These are phyloP conservation scores for Electrophaes corylata DNA, from an alignment of 2,888 invertebrate species.

Conservation along the genomic window DNA sequence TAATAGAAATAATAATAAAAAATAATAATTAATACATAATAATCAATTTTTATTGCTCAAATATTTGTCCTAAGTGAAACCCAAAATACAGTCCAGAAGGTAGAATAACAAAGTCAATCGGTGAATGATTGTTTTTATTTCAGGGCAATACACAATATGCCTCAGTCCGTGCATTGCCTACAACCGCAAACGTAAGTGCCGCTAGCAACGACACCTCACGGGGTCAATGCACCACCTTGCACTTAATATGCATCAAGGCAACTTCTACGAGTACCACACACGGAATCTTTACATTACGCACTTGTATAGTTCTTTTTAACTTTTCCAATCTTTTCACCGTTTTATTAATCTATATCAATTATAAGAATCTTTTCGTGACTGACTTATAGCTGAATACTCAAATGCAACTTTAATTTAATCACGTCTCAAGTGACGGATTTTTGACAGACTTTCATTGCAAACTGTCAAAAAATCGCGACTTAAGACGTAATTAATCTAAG, in stretches of 20 bases:
- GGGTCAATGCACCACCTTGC: conserved; percentile 79
- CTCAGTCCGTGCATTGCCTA: conserved; percentile 37
- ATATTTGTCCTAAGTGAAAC: background rate
- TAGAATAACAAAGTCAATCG: background rate
- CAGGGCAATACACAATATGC: conserved; percentile 32
- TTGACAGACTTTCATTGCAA: no score
- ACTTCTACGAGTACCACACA: conserved; percentile 43
- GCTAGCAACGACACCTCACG: conserved; percentile 58
- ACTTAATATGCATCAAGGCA: conserved; percentile 75
- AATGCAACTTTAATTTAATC: no score
- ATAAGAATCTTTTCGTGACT: background rate
- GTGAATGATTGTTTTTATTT: conserved; percentile 23
- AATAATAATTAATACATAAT: no score
- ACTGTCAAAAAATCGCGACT: no score
- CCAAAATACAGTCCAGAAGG: background rate
- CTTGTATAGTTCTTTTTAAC: conserved; percentile 4
- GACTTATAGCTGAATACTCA: no score
- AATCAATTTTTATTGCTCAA: background rate
- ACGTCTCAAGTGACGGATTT: no score
- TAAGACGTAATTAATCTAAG: no score
- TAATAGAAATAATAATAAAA: no score
- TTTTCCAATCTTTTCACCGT: background rate
- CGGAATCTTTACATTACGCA: conserved; percentile 34
- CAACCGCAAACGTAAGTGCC: conserved; percentile 41
- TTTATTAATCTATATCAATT: background rate